Percentiles rank a stretch among this genome's conserved stretches.
These are phyloP conservation scores for Leptosomus discolor DNA, from an alignment of 2,113 vertebrate species.

Conservation along the genomic window DNA sequence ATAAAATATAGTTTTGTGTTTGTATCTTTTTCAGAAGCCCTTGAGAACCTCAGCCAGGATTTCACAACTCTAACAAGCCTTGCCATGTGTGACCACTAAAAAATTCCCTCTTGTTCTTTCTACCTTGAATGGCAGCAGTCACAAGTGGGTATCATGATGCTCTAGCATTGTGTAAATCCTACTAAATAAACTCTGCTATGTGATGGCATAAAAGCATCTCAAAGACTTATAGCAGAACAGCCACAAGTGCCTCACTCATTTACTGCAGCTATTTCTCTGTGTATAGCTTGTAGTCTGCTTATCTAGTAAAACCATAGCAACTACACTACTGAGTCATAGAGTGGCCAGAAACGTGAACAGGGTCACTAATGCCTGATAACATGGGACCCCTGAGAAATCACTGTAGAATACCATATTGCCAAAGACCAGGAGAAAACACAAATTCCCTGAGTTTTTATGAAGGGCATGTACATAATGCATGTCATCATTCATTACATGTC, in stretches of 20 bases:
- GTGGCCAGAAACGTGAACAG: not conserved
- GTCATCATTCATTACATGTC: not conserved
- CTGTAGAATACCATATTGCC: not conserved
- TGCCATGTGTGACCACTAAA: not conserved
- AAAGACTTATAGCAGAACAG: not conserved
- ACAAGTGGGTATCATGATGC: not conserved
- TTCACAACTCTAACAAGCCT: not conserved
- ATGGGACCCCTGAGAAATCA: not conserved
- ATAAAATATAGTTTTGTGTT: not conserved
- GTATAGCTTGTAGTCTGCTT: not conserved
- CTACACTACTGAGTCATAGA: not conserved
- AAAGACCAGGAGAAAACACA: not conserved
- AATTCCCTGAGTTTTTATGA: not conserved
- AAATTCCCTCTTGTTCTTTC: not conserved
- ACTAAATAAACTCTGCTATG: not conserved
- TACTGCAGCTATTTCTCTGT: not conserved
- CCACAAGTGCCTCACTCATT: not conserved
- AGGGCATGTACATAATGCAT: fast-evolving
- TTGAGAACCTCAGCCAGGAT: not conserved
- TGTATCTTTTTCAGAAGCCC: not conserved
- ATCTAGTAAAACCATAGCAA: not conserved
- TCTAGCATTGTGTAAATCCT: not conserved
- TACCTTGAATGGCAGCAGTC: not conserved
- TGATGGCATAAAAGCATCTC: not conserved
- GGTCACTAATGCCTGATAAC: not conserved